phyloP scores from a whole-genome alignment of 30 jellyfish, hydroid and myxozoan species.

The Chrysaora quinquecirrha region DNA sequence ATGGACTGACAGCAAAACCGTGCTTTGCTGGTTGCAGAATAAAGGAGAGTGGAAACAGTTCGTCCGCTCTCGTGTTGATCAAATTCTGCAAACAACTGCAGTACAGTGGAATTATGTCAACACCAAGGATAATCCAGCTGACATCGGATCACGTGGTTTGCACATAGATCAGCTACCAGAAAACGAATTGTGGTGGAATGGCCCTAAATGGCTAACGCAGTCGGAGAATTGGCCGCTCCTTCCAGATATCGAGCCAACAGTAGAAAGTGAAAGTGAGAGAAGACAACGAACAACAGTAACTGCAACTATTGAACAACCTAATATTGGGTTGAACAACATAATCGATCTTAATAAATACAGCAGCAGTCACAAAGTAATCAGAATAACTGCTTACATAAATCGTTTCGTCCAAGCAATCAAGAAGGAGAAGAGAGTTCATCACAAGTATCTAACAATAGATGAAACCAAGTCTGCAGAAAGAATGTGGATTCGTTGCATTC shows the following conservation, averaged over 20 bases:
- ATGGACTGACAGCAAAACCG: too few species aligned
- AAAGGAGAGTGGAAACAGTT: slow-evolving; percentile 12
- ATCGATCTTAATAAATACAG: slow-evolving; percentile 1
- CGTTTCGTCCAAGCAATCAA: background rate
- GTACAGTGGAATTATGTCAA: slow-evolving; percentile 17
- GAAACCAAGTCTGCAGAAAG: slow-evolving; percentile 6
- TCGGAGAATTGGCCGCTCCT: slow-evolving; percentile 1
- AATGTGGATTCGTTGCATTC: too few species aligned
- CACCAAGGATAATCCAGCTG: slow-evolving; percentile 37
- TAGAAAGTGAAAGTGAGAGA: background rate
- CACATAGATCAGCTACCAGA: slow-evolving; percentile 5
- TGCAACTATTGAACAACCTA: background rate
- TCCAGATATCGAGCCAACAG: background rate
- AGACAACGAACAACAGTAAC: slow-evolving; percentile 1
- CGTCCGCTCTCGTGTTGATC: slow-evolving; percentile 2
- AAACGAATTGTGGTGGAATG: too few species aligned
- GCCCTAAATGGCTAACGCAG: slow-evolving; percentile 25
- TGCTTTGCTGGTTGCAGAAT: too few species aligned
- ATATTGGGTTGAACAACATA: background rate
- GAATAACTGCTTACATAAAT: background rate
- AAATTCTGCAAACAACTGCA: slow-evolving; percentile 8
- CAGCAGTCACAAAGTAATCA: background rate
- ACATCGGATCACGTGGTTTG: slow-evolving; percentile 35
- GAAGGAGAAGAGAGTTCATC: background rate
- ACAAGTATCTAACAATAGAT: background rate